Percentiles rank a stretch among this genome's conserved stretches.
phyloP scores from a whole-genome alignment of 2,797 vertebrate species.

The Melopsittacus undulatus region DNA sequence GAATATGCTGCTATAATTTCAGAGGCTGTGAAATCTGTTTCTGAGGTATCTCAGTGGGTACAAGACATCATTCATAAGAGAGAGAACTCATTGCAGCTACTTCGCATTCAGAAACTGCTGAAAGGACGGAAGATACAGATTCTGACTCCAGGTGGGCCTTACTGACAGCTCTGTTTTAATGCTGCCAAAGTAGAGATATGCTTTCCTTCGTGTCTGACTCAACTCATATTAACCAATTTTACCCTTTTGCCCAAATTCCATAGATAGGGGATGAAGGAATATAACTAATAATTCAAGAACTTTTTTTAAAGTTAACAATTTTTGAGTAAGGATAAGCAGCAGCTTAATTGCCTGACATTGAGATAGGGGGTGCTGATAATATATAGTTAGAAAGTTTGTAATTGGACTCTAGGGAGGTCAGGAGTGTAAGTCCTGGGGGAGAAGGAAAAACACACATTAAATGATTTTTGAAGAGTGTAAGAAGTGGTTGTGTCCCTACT shows the following conservation, averaged over 20 bases:
- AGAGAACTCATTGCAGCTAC: conserved; percentile 75
- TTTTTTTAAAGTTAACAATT: not conserved
- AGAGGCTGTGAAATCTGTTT: conserved; percentile 71
- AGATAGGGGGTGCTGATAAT: not conserved
- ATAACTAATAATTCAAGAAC: not conserved
- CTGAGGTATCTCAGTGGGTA: conserved; percentile 59
- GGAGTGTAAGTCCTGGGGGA: not conserved
- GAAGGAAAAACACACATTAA: not conserved
- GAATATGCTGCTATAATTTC: conserved; percentile 4
- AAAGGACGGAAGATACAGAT: conserved; percentile 72
- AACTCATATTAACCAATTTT: not conserved
- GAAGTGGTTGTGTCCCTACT: not conserved
- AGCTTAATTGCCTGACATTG: not conserved
- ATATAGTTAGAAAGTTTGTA: not conserved
- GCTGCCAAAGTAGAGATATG: not conserved
- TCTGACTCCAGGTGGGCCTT: conserved; percentile 67
- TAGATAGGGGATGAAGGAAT: not conserved
- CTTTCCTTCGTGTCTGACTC: not conserved
- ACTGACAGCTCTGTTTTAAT: not conserved
- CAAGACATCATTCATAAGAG: conserved; percentile 48
- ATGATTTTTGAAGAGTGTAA: not conserved
- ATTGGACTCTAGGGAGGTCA: not conserved
- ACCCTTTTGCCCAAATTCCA: not conserved
- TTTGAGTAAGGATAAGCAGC: not conserved
- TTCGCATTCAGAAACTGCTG: conserved; percentile 77